Conservation (phyloP, 1,140 invertebrate genomes). For the Venustaconcha ellipsiformis region DNA sequence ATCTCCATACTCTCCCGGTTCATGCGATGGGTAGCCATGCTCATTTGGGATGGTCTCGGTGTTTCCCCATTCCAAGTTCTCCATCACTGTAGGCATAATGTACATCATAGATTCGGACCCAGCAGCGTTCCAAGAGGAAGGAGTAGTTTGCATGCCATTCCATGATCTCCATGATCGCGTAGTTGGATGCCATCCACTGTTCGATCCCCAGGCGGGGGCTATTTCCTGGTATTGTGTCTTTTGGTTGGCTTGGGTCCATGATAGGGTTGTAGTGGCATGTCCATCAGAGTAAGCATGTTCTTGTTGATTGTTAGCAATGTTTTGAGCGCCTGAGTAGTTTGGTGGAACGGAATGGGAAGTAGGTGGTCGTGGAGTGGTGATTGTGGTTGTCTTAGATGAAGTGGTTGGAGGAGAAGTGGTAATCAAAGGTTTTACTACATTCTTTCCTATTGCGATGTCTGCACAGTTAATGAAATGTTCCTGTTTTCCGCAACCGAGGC, state of each 20-base stretch:
- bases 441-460: conserved; percentile 74
- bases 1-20: conserved; percentile 30
- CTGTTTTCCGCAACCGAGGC: conserved; percentile 67
- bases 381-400: conserved; percentile 15
- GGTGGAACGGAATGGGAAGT: conserved; percentile 1
- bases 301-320: neutral
- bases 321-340: neutral
- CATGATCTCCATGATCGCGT: neutral
- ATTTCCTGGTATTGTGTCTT: conserved; percentile 1
- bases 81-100: neutral
- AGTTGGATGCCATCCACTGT: conserved; percentile 10
- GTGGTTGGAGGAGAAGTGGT: neutral
- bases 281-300: neutral
- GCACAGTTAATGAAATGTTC: conserved; percentile 79
- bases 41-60: neutral
- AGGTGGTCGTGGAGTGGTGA: conserved; percentile 6
- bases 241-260: conserved; percentile 16
- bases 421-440: conserved; percentile 12
- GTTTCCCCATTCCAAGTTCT: neutral
- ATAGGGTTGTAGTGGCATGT: conserved; percentile 1
- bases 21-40: conserved; percentile 3
- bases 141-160: neutral
- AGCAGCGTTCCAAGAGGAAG: neutral
- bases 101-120: neutral
- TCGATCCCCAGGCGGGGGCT: neutral